Evolutionary conservation across 2,113 vertebrate species (phyloP), one percentile per base, ranked within the genome.

Genomic region (Pyxicephalus adspersus): DNA sequence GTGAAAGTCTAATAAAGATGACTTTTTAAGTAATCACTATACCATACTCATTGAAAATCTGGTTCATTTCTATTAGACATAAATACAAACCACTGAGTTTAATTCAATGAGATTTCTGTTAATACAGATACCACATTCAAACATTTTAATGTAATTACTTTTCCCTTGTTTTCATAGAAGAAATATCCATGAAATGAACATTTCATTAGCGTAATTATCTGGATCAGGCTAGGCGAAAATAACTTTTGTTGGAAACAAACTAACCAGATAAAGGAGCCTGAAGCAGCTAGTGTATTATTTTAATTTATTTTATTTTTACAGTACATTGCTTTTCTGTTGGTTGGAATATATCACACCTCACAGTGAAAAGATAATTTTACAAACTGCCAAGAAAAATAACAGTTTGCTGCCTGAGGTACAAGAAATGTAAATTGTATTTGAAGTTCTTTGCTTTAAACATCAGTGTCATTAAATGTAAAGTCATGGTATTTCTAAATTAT

Each of bases 401-500:
- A 70, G 67, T 70, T 70, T 70, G 45, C 67, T 52, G 67, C 67
- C 67, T 54, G 67, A 54, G 67, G 67, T 70, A 28, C 17, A 52
- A 52, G 66, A 70, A 70, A 70, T n/a, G 52, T 70, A 70, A 70
- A 70, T 70, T 52, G 67, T 52, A 54, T 70, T 68, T 70, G 25
- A 23, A 70, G 26, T 52, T 45, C 28, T 51, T 45, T 52, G 50
- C 45, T 52, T 70, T 70, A 70, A 52, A 54, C 45, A 70, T 70
- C 45, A 26, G 16, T 52, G 67, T 70, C 22, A 52, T 70, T 70
- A 28, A 18, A 72, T 72, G 52, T 22, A 11, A 72, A 20, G 11
- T 8, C 4, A 29, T 50, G 11, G 25, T 55, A 25, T 72, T 72
- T 55, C 8, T 31, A 19, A 54, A 71, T 15, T 54, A 38, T 70